phyloP scores from a whole-genome alignment of 2,113 vertebrate species.

The Budorcas taxicolor region DNA sequence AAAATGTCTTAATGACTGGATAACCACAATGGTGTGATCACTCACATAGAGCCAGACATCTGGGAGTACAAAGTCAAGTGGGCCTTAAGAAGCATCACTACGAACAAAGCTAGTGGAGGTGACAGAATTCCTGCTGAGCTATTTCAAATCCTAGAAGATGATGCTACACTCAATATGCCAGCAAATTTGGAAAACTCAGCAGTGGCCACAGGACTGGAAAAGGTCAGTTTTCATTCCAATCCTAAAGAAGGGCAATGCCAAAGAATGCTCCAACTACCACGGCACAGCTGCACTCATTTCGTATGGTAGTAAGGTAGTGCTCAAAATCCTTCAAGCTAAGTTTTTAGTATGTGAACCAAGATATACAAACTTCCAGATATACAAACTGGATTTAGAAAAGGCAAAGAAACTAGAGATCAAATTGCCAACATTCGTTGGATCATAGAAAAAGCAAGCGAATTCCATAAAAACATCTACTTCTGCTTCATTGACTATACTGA shows the following conservation, averaged over 20 bases:
- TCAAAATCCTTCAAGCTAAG: neutral
- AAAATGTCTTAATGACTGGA: neutral
- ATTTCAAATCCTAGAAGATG: neutral
- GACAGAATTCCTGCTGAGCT: neutral
- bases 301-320: neutral
- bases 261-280: neutral
- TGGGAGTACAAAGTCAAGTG: neutral
- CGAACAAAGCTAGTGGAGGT: neutral
- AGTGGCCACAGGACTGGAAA: neutral
- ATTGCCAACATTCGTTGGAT: neutral
- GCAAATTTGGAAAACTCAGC: neutral
- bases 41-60: neutral
- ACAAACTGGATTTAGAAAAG: neutral
- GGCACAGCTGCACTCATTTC: neutral
- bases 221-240: neutral
- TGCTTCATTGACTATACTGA: neutral
- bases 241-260: neutral
- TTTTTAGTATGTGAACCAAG: neutral
- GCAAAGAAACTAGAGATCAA: neutral
- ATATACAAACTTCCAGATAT: neutral
- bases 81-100: neutral
- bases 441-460: neutral
- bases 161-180: neutral
- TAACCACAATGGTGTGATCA: neutral
- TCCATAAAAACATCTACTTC: neutral